A percentile compares a stretch with the other conserved stretches of the same genome.
phyloP scores from a whole-genome alignment of 2,888 invertebrate genomes.

The Mylabris sibirica region DNA sequence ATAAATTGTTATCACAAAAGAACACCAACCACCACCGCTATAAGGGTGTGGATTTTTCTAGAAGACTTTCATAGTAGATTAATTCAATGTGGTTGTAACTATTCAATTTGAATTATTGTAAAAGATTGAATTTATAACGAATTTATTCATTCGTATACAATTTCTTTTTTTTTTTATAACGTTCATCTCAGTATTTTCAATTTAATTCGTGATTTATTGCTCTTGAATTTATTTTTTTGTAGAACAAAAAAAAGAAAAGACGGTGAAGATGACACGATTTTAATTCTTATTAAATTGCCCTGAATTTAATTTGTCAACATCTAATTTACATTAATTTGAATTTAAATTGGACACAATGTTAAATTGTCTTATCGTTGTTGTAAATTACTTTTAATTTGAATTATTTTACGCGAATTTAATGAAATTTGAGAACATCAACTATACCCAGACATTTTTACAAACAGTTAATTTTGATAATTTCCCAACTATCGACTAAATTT shows the following conservation, averaged over 20 bases:
- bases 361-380: neutral
- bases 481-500: too few species aligned
- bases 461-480: too few species aligned
- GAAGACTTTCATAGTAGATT: neutral
- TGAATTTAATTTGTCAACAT: conserved; percentile 18
- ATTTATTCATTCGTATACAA: neutral
- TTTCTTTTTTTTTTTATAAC: neutral
- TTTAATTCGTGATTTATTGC: neutral
- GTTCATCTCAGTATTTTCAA: neutral
- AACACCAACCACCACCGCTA: neutral
- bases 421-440: neutral
- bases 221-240: neutral
- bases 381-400: conserved; percentile 15
- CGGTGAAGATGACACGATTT: neutral
- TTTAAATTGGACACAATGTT: conserved; percentile 16
- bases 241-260: neutral
- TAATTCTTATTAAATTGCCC: conserved; percentile 8
- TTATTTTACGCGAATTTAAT: conserved; percentile 12
- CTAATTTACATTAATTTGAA: conserved; percentile 18
- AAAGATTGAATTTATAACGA: neutral
- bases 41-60: neutral
- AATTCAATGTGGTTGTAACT: neutral
- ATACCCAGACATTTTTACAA: too few species aligned
- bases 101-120: neutral
- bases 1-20: conserved; percentile 13